phyloP scores from a whole-genome alignment of 2,888 invertebrate genomes.

The Lepeophtheirus nordmannii region DNA sequence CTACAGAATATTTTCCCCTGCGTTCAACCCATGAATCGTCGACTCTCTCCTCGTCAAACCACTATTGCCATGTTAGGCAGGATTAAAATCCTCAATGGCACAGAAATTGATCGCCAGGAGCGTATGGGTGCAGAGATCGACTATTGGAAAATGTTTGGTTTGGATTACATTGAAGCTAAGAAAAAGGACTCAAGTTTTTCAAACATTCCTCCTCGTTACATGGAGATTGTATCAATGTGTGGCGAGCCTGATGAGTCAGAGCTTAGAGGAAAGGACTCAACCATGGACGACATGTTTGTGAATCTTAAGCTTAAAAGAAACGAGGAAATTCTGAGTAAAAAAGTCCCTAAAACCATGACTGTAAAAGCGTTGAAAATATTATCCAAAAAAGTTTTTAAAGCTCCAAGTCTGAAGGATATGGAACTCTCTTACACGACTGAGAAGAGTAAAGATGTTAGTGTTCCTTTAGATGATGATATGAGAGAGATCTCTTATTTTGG shows the following conservation, averaged over 20 bases:
- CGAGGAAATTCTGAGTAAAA: constrained; percentile 42
- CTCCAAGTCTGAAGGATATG: constrained; percentile 33
- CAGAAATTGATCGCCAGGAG: constrained; percentile 49
- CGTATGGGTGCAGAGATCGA: constrained; percentile 77
- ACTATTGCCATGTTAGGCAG: constrained; percentile 63
- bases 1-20: too few species aligned
- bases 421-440: constrained; percentile 28
- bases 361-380: constrained; percentile 68
- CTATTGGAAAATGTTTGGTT: constrained; percentile 65
- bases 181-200: constrained; percentile 44
- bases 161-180: constrained; percentile 50
- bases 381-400: constrained; percentile 55
- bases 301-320: constrained; percentile 45
- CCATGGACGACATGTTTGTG: constrained; percentile 54
- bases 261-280: constrained; percentile 42
- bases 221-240: constrained; percentile 53
- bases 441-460: constrained; percentile 48
- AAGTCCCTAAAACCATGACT: constrained; percentile 57
- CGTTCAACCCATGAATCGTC: not conserved
- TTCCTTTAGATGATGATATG: constrained; percentile 61
- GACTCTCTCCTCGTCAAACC: constrained; percentile 45
- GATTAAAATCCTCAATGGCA: constrained; percentile 56
- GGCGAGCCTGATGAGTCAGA: constrained; percentile 65
- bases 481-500: constrained; percentile 69
- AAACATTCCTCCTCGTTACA: constrained; percentile 57